Base-by-base conservation (phyloP, 2,888 invertebrate species). In the Embidobia sp. region DNA sequence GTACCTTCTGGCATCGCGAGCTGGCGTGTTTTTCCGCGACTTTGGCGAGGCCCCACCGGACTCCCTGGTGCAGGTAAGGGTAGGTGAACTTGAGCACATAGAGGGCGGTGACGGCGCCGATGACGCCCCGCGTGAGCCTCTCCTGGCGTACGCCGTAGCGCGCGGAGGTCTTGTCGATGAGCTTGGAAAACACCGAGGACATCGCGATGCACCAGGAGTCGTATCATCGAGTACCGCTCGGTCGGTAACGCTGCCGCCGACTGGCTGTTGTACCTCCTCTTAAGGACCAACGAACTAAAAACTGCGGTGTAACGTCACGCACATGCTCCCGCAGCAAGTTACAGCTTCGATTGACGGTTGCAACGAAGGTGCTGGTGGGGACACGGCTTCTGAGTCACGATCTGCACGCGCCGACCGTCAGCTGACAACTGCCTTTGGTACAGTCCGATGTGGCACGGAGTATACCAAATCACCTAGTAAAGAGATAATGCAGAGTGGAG, bases 181-280 rank as follows among this genome's bases (percentile, higher is more conserved):
- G 91, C 88, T 94, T 94, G 1, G 94, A 94, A 80, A 94, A 90
- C 80, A 92, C 92, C 66, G 92, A 90, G 66, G 92, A 91, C 93
- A 92, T 93, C 61, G 70, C 69, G 78, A 46, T 48, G 29, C 53
- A 57, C 59, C 55, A 64, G 61, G 49, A 48, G 33, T 13, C 55
- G 79, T 73, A 37, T 66, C 79, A 79, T 79, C 70, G 76, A 70
- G 63, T 19, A 18, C 26, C 44, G 59, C 53, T 70, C 70, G 53
- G 63, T 69, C 69, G 69, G 57, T 75, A 67, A 40, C 13, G 53
- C 74, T 46, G 67, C 26, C 40, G 22, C 49, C 67, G 44, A 53
- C 74, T 46, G 44, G 6, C 44, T 5, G 18, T 27, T 63, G 6
- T 22, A 22, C 6, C n/a, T 35, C 63, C 19, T 48, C 29, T 63